A percentile compares a stretch with the other conserved stretches of the same genome.
These are phyloP conservation scores for Dendrocopos noguchii DNA, from an alignment of 2,113 vertebrate species.

Conservation along the genomic window DNA sequence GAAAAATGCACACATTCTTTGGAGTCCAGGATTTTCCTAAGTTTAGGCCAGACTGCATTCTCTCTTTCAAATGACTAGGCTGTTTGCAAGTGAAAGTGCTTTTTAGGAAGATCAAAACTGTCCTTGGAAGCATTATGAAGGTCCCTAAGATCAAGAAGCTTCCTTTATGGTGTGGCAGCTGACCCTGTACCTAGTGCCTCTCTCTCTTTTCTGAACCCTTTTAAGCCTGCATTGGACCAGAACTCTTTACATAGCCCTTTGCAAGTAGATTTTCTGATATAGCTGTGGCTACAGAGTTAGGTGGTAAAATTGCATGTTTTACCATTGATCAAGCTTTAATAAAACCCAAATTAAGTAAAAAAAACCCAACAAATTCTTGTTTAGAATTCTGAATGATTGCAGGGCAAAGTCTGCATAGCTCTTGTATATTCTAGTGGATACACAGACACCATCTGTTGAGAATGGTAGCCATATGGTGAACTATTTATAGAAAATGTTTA, in stretches of 20 bases:
- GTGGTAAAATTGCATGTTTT: background rate
- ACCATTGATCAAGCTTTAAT: background rate
- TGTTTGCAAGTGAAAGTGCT: background rate
- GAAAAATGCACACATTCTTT: background rate
- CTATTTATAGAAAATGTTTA: constrained; percentile 84
- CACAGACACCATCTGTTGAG: constrained; percentile 89
- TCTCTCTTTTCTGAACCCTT: background rate
- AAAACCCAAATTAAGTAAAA: background rate
- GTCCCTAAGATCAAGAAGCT: background rate
- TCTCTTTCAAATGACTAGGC: background rate
- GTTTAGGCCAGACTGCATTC: background rate
- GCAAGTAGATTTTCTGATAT: background rate
- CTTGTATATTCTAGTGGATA: constrained; percentile 81
- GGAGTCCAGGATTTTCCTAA: background rate
- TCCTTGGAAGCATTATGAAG: background rate
- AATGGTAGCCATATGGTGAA: constrained; percentile 84
- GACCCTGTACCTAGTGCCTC: background rate
- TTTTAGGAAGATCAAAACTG: background rate
- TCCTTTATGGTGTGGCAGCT: background rate
- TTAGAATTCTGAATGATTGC: constrained; percentile 43
- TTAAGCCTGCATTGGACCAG: background rate
- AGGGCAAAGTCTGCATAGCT: constrained; percentile 62
- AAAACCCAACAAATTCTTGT: background rate
- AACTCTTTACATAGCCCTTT: background rate
- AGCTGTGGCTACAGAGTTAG: background rate